Evolutionary conservation across 1,140 invertebrate species (phyloP).

Genomic region (Drosophila pseudoananassae): DNA sequence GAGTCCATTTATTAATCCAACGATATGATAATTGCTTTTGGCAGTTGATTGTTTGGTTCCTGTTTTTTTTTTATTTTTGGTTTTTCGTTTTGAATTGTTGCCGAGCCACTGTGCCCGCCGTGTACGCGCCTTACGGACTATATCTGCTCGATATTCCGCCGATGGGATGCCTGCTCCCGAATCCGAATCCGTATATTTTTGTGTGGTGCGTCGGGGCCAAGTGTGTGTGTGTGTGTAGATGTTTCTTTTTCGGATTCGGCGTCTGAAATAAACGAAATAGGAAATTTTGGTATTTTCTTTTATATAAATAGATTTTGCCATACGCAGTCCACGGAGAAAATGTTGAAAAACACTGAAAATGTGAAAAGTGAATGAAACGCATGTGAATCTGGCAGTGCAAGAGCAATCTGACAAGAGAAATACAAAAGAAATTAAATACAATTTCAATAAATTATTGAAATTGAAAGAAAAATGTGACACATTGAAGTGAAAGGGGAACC

Average conservation of each 20-base stretch:
- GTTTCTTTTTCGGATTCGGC: constrained; percentile 37
- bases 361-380: constrained; percentile 83
- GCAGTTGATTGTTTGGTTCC: constrained; percentile 19
- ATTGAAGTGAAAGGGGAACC: constrained; percentile 2
- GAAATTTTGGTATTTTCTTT: constrained; percentile 79
- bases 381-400: constrained; percentile 49
- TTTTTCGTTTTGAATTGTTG: background rate
- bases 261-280: constrained; percentile 80
- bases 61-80: background rate
- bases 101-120: constrained; percentile 59
- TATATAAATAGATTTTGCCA: constrained; percentile 80
- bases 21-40: constrained; percentile 34
- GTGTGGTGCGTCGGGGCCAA: constrained; percentile 55
- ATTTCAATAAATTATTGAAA: constrained; percentile 31
- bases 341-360: constrained; percentile 66
- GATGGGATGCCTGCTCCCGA: constrained; percentile 55
- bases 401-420: constrained; percentile 29
- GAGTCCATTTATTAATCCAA: constrained; percentile 22
- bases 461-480: constrained; percentile 36
- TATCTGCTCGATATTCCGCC: constrained; percentile 53
- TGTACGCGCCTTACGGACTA: constrained; percentile 60
- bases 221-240: constrained; percentile 32
- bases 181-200: constrained; percentile 51
- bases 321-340: constrained; percentile 69
- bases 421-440: constrained; percentile 24